These are phyloP conservation scores for Betta splendens DNA, from an alignment of 2,797 vertebrate genomes.

Conservation along the genomic window DNA sequence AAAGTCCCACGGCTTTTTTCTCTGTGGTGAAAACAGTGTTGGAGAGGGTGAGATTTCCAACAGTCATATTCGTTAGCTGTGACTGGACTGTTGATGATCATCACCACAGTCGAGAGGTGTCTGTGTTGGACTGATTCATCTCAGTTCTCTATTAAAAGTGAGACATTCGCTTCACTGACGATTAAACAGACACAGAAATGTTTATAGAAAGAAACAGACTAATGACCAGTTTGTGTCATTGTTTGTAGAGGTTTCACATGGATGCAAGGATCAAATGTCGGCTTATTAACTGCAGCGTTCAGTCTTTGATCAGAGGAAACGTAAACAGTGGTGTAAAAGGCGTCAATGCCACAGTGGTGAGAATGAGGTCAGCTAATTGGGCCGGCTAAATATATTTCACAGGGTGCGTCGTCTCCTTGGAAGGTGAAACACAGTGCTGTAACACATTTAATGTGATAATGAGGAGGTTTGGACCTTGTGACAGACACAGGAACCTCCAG, in stretches of 20 bases:
- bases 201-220: not conserved
- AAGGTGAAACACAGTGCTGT: conserved; percentile 59
- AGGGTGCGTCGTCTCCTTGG: conserved; percentile 58
- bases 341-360: conserved; percentile 54
- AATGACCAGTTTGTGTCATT: not conserved
- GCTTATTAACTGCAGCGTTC: conserved; percentile 27
- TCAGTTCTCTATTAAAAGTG: conserved; percentile 17
- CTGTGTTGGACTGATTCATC: conserved; percentile 41
- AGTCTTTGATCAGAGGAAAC: conserved; percentile 55
- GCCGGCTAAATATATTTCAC: conserved; percentile 83
- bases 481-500: conserved; percentile 32
- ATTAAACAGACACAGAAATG: not conserved
- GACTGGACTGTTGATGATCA: conserved; percentile 58
- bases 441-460: conserved; percentile 52
- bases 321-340: conserved; percentile 59
- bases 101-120: conserved; percentile 39
- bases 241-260: not conserved
- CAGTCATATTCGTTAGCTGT: conserved; percentile 61
- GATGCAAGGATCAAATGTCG: not conserved
- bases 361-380: conserved; percentile 84
- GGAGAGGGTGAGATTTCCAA: conserved; percentile 57
- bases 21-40: conserved; percentile 51
- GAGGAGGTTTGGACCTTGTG: conserved; percentile 42
- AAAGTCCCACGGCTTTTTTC: conserved; percentile 46
- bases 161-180: conserved; percentile 7